These are phyloP conservation scores for Zoanthus gigantus DNA, from an alignment of 92 coral and sea anemone genomes.

Conservation along the genomic window DNA sequence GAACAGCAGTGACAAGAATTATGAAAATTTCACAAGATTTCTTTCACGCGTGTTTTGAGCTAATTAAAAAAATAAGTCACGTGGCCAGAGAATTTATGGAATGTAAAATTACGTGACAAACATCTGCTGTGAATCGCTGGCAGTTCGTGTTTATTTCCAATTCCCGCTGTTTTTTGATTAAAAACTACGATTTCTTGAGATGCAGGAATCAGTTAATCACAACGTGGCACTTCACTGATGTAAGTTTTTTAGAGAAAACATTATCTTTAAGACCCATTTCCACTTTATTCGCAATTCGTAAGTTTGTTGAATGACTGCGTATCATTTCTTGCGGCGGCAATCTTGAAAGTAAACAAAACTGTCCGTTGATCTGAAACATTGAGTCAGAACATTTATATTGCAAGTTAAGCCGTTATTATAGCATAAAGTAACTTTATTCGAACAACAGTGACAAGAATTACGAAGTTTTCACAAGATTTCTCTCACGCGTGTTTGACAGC, in stretches of 20 bases:
- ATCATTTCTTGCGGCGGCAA: conserved; percentile 19
- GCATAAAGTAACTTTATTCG: conserved; percentile 25
- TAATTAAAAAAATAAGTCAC: conserved; percentile 11
- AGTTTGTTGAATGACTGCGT: conserved; percentile 3
- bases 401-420: conserved; percentile 16
- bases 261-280: not conserved
- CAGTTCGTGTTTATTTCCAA: not conserved
- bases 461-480: conserved; percentile 2
- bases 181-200: not conserved
- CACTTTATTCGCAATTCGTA: too few species aligned
- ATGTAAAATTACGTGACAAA: conserved; percentile 7
- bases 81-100: conserved; percentile 1
- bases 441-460: conserved; percentile 26
- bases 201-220: conserved; percentile 4
- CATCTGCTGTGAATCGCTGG: not conserved
- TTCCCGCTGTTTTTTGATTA: not conserved
- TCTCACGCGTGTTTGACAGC: conserved; percentile 34
- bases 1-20: conserved; percentile 26
- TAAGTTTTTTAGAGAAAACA: not conserved
- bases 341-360: conserved; percentile 2
- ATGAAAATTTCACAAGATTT: conserved; percentile 10
- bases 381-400: conserved; percentile 7
- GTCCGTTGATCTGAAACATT: conserved; percentile 31
- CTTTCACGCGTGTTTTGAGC: conserved; percentile 17
- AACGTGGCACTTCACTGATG: not conserved